Base-by-base conservation (phyloP, 1,140 invertebrate species). In the Calliphora vicina region DNA sequence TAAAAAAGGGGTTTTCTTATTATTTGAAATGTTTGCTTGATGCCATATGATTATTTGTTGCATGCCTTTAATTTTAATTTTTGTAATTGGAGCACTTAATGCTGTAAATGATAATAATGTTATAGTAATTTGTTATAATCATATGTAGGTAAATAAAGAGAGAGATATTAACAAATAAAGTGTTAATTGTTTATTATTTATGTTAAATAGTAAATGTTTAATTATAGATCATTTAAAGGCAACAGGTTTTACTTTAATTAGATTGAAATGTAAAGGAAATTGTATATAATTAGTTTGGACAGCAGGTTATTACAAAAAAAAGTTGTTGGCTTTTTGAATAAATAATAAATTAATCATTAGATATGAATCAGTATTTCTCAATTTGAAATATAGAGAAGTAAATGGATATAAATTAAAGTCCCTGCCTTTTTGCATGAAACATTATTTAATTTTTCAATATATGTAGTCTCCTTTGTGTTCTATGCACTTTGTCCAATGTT, bases 21-120 rank as follows among this genome's bases (percentile, higher is more conserved):
- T 57, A 10, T 10, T 67, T 25, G 6, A 1, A 23, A 20, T 67
- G 61, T 20, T 67, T 20, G 61, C n/a, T n/a, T 67, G 12, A 23
- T 25, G 61, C 45, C 61, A 20, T 35, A 10, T 35, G 6, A 10
- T 35, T 35, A 8, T 35, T 35, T 35, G 35, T 35, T 35, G 35
- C 35, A 35, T 35, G 35, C 5, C 35, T 35, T 10, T n/a, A n/a
- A n/a, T n/a, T 67, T 20, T 67, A 67, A 67, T 67, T n/a, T n/a
- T 67, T 67, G 61, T 67, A 67, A 67, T 67, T 67, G 61, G 61
- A 67, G 61, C 61, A 67, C 10, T 67, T 67, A 67, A 67, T 67
- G n/a, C 8, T 67, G 61, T 23, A 20, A 23, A n/a, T 20, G 61
- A 23, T 67, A 25, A 67, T 67, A 25, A 67, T 67, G 61, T 67